Base-by-base conservation (phyloP, 2,888 invertebrate genomes). In the Chirona hameri region DNA sequence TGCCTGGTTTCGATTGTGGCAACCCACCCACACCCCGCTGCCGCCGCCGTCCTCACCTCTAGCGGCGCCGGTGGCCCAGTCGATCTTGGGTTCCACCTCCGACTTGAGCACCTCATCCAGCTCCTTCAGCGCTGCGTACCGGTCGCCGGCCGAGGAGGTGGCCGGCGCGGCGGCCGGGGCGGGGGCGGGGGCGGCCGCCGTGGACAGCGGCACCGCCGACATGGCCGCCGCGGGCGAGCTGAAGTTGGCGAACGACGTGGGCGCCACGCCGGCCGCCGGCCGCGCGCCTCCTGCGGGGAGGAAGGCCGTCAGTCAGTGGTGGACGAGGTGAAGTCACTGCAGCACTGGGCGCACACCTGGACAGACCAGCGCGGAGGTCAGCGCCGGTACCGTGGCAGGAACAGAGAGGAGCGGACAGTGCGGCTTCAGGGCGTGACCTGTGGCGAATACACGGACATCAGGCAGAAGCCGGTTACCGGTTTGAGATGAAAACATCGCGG, bases 61-160 rank as follows among this genome's bases (percentile, higher is more conserved):
- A 27, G 48, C 27, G 27, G 12, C 52, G 27, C 48, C 27, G 18
- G 72, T 3, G 7, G n/a, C 15, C 79, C 81, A 81, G 81, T 81
- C 81, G 24, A 81, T 7, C 76, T 76, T 76, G 39, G 76, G 76
- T 18, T 83, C 83, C 15, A 81, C 81, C 46, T 84, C 84, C 0
- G 84, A 86, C 85, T 90, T 90, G 89, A 91, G 91, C 84, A 91
- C 87, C 81, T 89, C 90, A 87, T 98, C 97, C 87, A 98, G 91
- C 89, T 97, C 97, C 89, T 97, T 96, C 84, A 98, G 91, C 82
- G 98, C 97, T 85, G 98, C 97, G 89, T 98, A 98, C 86, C 95
- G 93, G 89, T 98, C 98, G 90, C 94, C 95, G 87, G 92, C 29
- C 27, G 84, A 72, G 29, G 31, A 18, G 29, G 29, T 24, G 55